Evolutionary conservation across 2,797 vertebrate species (phyloP).

Genomic region (Pipistrellus kuhlii): DNA sequence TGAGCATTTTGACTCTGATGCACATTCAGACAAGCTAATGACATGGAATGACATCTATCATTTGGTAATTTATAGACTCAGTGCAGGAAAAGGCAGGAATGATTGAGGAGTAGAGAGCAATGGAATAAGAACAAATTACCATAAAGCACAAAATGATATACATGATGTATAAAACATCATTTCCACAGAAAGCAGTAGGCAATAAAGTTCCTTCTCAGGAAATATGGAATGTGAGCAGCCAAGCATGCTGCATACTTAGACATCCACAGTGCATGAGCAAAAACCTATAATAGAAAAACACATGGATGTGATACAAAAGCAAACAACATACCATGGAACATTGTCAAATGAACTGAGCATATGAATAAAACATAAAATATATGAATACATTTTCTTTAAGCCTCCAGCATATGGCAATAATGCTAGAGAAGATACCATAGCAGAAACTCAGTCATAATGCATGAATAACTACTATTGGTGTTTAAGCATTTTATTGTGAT

Average conservation of each 20-base stretch:
- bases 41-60: not conserved
- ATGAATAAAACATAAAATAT: constrained; percentile 29
- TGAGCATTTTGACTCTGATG: not conserved
- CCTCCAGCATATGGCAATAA: not conserved
- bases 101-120: not conserved
- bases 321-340: not conserved
- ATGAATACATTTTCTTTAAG: constrained; percentile 21
- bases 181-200: constrained; percentile 2
- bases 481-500: constrained; percentile 48
- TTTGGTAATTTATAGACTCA: constrained; percentile 5
- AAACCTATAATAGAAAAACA: constrained; percentile 61
- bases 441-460: not conserved
- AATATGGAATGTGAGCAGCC: constrained; percentile 67
- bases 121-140: constrained; percentile 5
- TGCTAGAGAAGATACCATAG: constrained; percentile 23
- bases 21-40: not conserved
- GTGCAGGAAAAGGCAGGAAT: not conserved
- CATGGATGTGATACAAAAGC: not conserved
- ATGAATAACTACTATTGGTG: constrained; percentile 22
- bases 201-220: constrained; percentile 63
- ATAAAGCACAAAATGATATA: not conserved
- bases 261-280: constrained; percentile 70
- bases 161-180: not conserved
- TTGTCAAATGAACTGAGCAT: not conserved
- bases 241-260: constrained; percentile 70